Base-by-base conservation (phyloP, 2,113 vertebrate species). In the Uropsilus gracilis region DNA sequence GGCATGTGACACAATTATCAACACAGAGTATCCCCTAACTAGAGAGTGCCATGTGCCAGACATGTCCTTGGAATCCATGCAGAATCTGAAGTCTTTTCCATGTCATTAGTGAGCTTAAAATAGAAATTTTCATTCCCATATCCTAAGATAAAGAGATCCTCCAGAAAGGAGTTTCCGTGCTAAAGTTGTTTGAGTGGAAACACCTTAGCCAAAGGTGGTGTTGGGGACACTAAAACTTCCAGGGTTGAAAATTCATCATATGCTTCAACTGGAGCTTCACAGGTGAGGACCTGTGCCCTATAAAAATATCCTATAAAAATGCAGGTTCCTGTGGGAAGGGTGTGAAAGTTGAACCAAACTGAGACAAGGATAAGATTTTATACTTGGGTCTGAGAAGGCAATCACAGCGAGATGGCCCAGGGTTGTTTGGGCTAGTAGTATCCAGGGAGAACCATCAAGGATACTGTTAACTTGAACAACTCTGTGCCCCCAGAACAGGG, bases 221-320 rank as follows among this genome's bases (percentile, higher is more conserved):
- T 80, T 48, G 63, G 24, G 12, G 12, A 37, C 42, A 48, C 3
- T 39, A 44, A 20, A 28, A 57, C 14, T 42, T 63, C 55, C 16
- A 17, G 13, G 9, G 82, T 57, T 44, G 3, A 90, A 87, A 69
- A 63, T 46, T 75, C 3, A 42, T 50, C 32, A 90, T 94, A 34
- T 55, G 22, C 53, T 53, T 39, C 39, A 59, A 30, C 37, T 6
- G 9, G 59, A 84, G 66, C n/a, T n/a, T n/a, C n/a, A n/a, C n/a
- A n/a, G n/a, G n/a, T n/a, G n/a, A n/a, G n/a, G n/a, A 4, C 50
- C 50, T 53, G 20, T 53, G 20, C 20, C 50, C 50, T 53, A 53
- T 53, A 18, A 53, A 18, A 42, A n/a, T 90, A 50, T 61, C 50
- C 66, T 91, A 44, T 86, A 68, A 64, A 94, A 77, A 86, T 26